Evolutionary conservation across 2,797 vertebrate species (phyloP).

Genomic region (Clarias platycephalus): DNA sequence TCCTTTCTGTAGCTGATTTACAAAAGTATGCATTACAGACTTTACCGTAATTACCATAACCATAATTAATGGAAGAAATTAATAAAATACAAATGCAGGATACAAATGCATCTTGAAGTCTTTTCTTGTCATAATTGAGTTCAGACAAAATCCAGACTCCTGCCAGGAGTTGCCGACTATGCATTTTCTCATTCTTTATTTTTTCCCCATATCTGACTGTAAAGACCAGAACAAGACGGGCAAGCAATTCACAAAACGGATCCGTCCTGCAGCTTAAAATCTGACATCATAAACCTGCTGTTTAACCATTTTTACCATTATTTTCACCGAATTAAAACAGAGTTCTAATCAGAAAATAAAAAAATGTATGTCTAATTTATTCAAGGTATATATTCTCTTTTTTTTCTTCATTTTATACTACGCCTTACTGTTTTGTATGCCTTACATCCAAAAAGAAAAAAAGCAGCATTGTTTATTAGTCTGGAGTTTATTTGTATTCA

Average conservation of each 20-base stretch:
- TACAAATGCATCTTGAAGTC: not conserved
- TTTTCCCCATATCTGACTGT: not conserved
- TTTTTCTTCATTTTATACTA: slow-evolving; percentile 27
- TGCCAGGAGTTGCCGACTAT: not conserved
- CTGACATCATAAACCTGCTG: not conserved
- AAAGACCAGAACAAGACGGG: not conserved
- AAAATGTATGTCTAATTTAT: not conserved
- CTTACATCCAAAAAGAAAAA: slow-evolving; percentile 64
- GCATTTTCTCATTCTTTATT: not conserved
- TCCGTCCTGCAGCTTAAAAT: not conserved
- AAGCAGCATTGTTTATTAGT: slow-evolving; percentile 69
- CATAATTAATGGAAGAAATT: not conserved
- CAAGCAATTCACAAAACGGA: not conserved
- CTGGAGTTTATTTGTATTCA: slow-evolving; percentile 75
- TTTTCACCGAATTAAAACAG: not conserved
- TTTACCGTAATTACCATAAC: not conserved
- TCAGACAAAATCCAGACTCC: not conserved
- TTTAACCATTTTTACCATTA: slow-evolving; percentile 1
- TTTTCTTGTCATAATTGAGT: not conserved
- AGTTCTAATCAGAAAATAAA: not conserved
- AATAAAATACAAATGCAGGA: not conserved
- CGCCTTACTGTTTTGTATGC: slow-evolving; percentile 65
- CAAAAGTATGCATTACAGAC: not conserved
- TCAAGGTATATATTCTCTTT: not conserved
- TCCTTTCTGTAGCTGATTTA: not conserved